Percentiles rank a stretch among this genome's conserved stretches.
Conservation (phyloP, 2,113 vertebrate genomes). For the Peromyscus californicus region DNA sequence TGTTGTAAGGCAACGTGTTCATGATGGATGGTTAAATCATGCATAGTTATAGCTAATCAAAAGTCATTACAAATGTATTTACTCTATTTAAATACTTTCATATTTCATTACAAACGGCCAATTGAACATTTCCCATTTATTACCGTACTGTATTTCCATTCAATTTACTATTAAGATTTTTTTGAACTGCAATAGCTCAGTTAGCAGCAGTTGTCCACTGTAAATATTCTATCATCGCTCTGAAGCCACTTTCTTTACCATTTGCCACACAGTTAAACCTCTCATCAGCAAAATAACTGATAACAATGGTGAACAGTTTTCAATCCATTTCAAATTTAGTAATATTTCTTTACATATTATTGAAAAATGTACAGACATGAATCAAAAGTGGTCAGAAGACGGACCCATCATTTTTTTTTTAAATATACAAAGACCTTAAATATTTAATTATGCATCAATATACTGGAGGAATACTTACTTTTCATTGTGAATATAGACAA, state of each 20-base stretch:
- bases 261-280: background rate
- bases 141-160: conserved; percentile 77
- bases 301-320: background rate
- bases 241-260: background rate
- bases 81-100: conserved; percentile 76
- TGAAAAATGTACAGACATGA: background rate
- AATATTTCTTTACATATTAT: background rate
- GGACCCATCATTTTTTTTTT: background rate
- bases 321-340: background rate
- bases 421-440: background rate
- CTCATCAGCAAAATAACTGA: background rate
- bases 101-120: conserved; percentile 75
- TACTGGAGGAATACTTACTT: background rate
- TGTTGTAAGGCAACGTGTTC: conserved; percentile 48
- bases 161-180: conserved; percentile 78
- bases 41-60: conserved; percentile 71
- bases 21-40: conserved; percentile 64
- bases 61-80: conserved; percentile 74
- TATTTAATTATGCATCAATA: background rate
- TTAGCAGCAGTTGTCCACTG: conserved; percentile 60
- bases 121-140: conserved; percentile 70
- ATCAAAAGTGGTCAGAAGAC: background rate
- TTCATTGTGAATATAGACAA: background rate
- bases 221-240: conserved; percentile 77
- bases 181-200: conserved; percentile 57